Conservation (phyloP, 2,888 invertebrate genomes). For the Trissolcus japonicus region DNA sequence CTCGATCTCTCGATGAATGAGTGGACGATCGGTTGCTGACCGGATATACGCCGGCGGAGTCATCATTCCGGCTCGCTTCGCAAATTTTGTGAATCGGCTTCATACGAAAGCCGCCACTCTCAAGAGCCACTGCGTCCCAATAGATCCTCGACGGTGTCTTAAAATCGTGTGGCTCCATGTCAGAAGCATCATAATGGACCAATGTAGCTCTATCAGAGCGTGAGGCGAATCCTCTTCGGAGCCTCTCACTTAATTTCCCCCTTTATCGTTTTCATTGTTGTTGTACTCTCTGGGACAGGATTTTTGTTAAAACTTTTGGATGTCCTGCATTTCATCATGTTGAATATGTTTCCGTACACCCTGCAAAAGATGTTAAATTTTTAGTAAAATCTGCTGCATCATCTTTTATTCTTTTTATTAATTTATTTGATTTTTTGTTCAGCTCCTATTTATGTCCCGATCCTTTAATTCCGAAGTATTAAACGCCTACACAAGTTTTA, state of each 20-base stretch:
- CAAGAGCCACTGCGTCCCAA: slow-evolving; percentile 2
- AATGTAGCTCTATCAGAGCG: neutral
- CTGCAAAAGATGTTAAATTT: neutral
- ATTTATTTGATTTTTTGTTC: too few species aligned
- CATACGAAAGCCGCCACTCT: neutral
- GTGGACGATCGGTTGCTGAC: slow-evolving; percentile 12
- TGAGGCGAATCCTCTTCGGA: neutral
- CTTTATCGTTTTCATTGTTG: neutral
- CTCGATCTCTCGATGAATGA: slow-evolving; percentile 22
- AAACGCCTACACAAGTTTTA: slow-evolving; percentile 48
- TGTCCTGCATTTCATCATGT: too few species aligned
- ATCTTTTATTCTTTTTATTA: too few species aligned
- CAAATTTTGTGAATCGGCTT: slow-evolving; percentile 35
- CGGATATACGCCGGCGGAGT: slow-evolving; percentile 37
- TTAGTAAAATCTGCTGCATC: too few species aligned
- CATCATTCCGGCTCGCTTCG: slow-evolving; percentile 40
- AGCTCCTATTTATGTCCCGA: neutral
- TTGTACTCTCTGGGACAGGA: neutral
- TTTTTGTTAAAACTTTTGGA: too few species aligned
- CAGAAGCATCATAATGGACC: neutral
- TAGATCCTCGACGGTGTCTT: neutral
- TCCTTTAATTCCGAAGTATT: slow-evolving; percentile 48
- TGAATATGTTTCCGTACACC: too few species aligned
- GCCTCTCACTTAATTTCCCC: neutral
- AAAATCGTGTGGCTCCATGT: neutral